A percentile compares a stretch with the other conserved stretches of the same genome.
Evolutionary conservation across 1,140 invertebrate genomes (phyloP).

Genomic region (Brachionus koreanus): DNA sequence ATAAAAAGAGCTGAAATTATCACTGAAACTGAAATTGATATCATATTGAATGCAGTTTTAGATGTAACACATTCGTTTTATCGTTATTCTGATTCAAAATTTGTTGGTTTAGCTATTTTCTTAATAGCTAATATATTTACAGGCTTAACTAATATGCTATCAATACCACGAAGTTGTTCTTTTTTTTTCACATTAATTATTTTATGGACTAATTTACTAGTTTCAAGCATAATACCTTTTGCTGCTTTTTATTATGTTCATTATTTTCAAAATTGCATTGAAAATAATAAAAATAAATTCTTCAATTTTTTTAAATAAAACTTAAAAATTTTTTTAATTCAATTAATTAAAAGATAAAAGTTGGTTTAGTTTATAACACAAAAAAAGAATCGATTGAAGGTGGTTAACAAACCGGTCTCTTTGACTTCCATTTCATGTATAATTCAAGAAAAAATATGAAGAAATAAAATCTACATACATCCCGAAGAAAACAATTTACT

Average conservation of each 20-base stretch:
- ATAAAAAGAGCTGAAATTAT: neutral
- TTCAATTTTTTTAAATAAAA: too few species aligned
- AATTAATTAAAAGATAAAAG: too few species aligned
- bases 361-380: too few species aligned
- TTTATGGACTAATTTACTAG: neutral
- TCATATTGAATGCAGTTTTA: neutral
- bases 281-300: too few species aligned
- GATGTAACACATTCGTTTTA: neutral
- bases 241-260: neutral
- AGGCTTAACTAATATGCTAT: constrained; percentile 68
- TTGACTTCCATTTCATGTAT: too few species aligned
- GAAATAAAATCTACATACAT: too few species aligned
- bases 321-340: neutral
- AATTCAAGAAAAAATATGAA: too few species aligned
- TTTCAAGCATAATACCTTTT: neutral
- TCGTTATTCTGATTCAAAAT: neutral
- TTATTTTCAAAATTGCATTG: too few species aligned
- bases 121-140: constrained; percentile 73
- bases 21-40: neutral
- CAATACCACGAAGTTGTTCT: neutral
- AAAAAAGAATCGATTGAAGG: too few species aligned
- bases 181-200: neutral
- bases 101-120: constrained; percentile 74
- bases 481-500: too few species aligned
- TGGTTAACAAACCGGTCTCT: too few species aligned